Base-by-base conservation (phyloP, 2,888 invertebrate genomes). In the Napeogenes sylphis region DNA sequence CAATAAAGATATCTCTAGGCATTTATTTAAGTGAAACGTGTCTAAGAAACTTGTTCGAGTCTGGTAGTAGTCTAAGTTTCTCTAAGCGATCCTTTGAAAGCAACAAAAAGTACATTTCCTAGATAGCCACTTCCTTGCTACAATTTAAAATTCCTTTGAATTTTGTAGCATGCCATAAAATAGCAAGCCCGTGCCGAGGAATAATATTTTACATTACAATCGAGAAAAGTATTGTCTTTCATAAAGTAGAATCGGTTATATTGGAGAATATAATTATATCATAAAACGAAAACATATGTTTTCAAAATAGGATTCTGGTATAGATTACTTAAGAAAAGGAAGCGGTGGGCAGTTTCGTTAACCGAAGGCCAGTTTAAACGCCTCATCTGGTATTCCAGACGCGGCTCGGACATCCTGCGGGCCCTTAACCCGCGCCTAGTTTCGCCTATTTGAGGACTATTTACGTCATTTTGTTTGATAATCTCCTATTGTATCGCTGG, bases 391-490 rank as follows among this genome's bases (percentile, higher is more conserved):
- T 83, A 90, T 90, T 90, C 90, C 78, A 77, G 82, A 82, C 88
- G 84, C 85, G 85, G 75, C 73, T 73, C 79, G 83, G 81, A 80
- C 83, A 84, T 87, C 83, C 83, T 81, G 76, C 77, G 83, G 82
- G 80, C 87, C 85, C 84, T 85, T 84, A 86, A 83, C 87, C 87
- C 87, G 82, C 82, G 85, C 81, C 85, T 80, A 83, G 80, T 86
- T 86, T 83, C 85, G 83, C 77, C 81, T 82, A 84, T 84, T 82
- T 78, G 76, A 81, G 78, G 82, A 85, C 87, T 88, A 87, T 89
- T 87, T 88, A 86, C 85, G 87, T 87, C 86, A 85, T 89, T 89
- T 86, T 82, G 84, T 86, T 87, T 87, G 87, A 90, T 90, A 90
- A 90, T 90, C 86, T 85, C 84, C 85, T 84, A 87, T 90, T 88